Evolutionary conservation across 2,113 vertebrate genomes (phyloP), one percentile per base, ranked within the genome.

Genomic region (Sorex fumeus): DNA sequence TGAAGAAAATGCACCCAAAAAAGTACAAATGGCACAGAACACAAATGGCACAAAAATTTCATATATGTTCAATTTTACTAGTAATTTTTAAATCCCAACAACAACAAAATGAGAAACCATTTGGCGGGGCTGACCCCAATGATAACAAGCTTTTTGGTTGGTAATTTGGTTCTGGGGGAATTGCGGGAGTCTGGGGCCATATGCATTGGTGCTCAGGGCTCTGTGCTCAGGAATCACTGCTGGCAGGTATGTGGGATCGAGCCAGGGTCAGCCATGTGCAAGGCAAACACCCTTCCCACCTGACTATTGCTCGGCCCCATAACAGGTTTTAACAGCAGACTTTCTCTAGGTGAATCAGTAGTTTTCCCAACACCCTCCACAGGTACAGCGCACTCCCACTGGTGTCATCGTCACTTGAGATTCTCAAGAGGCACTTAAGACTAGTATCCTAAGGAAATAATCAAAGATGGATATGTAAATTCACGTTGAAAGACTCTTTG

Each of bases 1-100:
- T 62, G 28, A 72, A 95, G 80, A 89, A 93, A 88, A 87, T 79
- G 12, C 64, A 93, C 15, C 79, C n/a, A 93, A 30, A 84, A 90
- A 93, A 78, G 69, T 43, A 91, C 23, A 87, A 66, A 91, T 85
- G 50, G 36, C 19, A 43, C 91, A 84, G 64, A 86, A 71, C 43
- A 91, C 23, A 84, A 64, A 91, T 85, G 60, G 36, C 19, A 43
- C 91, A 81, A 66, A 87, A 71, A 76, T 74, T 66, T 67, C n/a
- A 2, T 66, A 78, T 84, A 88, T 77, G 64, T 45, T 90, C 74
- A 84, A 64, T 77, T 43, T 18, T 53, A 93, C 34, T 40, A 79
- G 36, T 81, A 81, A 91, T 82, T 86, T 84, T 80, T 57, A 12
- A 70, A 82, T 80, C n/a, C 28, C 32, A 95, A 93, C 30, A 34